These are phyloP conservation scores for Macquaria australasica DNA, from an alignment of 2,113 vertebrate genomes.

Conservation along the genomic window DNA sequence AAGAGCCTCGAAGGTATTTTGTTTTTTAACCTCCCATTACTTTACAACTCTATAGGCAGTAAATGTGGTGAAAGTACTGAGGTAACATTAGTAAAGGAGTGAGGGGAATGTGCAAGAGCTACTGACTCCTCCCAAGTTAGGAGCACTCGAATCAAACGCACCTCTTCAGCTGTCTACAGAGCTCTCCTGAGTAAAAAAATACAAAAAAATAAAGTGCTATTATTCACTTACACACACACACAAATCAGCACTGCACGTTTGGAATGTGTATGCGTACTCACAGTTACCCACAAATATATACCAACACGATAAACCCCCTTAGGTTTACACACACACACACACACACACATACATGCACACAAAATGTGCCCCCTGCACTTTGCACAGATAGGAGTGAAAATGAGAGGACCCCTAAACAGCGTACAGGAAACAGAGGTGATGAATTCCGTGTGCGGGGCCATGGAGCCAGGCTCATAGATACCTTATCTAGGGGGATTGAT, in stretches of 20 bases:
- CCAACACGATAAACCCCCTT: background rate
- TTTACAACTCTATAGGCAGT: background rate
- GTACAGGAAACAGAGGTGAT: slow-evolving; percentile 94
- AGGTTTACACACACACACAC: background rate
- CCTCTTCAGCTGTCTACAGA: slow-evolving; percentile 41
- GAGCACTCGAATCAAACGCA: slow-evolving; percentile 44
- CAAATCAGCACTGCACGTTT: slow-evolving; percentile 9
- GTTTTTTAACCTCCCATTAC: background rate
- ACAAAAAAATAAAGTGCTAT: slow-evolving; percentile 13
- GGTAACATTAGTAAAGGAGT: slow-evolving; percentile 10
- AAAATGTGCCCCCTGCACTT: slow-evolving; percentile 62
- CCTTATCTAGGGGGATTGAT: slow-evolving; percentile 90
- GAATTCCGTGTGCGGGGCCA: slow-evolving; percentile 92
- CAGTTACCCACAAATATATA: slow-evolving; percentile 9
- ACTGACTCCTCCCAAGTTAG: slow-evolving; percentile 26
- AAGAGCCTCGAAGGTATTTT: too few species aligned
- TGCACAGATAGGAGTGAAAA: slow-evolving; percentile 79
- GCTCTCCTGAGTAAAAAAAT: background rate
- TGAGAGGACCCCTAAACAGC: slow-evolving; percentile 86
- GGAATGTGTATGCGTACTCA: slow-evolving; percentile 7
- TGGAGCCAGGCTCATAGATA: slow-evolving; percentile 87
- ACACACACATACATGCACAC: slow-evolving; percentile 23
- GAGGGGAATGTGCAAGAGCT: slow-evolving; percentile 14
- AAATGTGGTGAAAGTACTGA: slow-evolving; percentile 28
- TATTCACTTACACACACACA: slow-evolving; percentile 19